phyloP scores from a whole-genome alignment of 2,888 invertebrate species.

The Agrochola litura region DNA sequence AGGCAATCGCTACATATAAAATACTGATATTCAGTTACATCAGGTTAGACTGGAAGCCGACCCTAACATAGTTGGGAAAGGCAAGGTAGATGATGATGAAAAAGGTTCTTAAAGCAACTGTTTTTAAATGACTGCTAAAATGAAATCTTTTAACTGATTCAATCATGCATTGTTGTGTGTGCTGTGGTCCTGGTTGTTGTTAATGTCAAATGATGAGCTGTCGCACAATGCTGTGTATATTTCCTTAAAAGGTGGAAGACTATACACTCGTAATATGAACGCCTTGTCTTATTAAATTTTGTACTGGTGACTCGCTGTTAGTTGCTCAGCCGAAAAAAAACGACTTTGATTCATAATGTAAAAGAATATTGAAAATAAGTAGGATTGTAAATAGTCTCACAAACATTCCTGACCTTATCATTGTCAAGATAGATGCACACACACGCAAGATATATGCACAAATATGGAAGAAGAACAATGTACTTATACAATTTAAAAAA shows the following conservation, averaged over 20 bases:
- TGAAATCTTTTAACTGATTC: background rate
- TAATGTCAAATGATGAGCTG: background rate
- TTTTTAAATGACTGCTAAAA: background rate
- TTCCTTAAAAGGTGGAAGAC: background rate
- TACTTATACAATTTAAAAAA: background rate
- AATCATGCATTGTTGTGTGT: background rate
- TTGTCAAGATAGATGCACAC: background rate
- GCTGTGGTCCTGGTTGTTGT: no score
- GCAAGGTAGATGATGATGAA: no score
- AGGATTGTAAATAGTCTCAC: background rate
- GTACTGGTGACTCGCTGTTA: background rate
- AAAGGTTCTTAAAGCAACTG: background rate
- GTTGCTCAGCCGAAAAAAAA: conserved; percentile 19
- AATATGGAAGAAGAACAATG: background rate
- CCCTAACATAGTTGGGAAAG: no score
- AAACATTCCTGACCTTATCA: background rate
- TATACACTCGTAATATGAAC: background rate
- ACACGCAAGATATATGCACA: background rate
- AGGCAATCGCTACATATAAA: no score
- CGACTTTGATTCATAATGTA: background rate
- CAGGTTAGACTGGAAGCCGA: no score
- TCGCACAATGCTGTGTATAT: background rate
- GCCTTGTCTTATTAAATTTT: conserved; percentile 18
- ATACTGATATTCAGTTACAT: no score
- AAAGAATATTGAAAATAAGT: background rate